phyloP scores from a whole-genome alignment of 2,797 vertebrate genomes.

The Spinibarbus caldwelli region DNA sequence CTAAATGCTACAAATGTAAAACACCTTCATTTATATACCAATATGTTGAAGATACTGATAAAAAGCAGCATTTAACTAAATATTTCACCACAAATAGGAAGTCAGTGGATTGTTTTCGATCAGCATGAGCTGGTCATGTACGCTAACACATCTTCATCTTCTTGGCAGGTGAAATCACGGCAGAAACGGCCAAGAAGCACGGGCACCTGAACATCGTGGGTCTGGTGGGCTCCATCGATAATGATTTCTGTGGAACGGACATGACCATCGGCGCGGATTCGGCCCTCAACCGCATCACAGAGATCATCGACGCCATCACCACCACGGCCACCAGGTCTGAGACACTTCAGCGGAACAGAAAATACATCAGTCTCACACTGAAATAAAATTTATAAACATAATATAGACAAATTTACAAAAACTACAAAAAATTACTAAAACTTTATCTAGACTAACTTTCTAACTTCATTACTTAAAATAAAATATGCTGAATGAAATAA shows the following conservation, averaged over 20 bases:
- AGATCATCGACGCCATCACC: conserved; percentile 92
- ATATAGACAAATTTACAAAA: no score
- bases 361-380: no score
- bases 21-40: not conserved
- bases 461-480: no score
- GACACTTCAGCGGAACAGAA: not conserved
- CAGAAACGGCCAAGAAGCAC: conserved; percentile 78
- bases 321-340: conserved; percentile 91
- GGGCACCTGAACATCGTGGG: conserved; percentile 90
- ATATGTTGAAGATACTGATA: not conserved
- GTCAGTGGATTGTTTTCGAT: no score
- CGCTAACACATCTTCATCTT: no score
- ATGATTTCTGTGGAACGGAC: conserved; percentile 96
- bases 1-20: not conserved
- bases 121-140: no score
- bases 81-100: no score
- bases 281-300: conserved; percentile 92
- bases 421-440: no score
- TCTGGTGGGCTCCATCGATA: conserved; percentile 95
- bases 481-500: no score
- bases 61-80: no score
- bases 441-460: no score
- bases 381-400: no score
- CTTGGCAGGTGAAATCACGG: conserved; percentile 85
- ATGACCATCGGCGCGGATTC: conserved; percentile 98